Base-by-base conservation (phyloP, 2,797 vertebrate species). In the Manis javanica region DNA sequence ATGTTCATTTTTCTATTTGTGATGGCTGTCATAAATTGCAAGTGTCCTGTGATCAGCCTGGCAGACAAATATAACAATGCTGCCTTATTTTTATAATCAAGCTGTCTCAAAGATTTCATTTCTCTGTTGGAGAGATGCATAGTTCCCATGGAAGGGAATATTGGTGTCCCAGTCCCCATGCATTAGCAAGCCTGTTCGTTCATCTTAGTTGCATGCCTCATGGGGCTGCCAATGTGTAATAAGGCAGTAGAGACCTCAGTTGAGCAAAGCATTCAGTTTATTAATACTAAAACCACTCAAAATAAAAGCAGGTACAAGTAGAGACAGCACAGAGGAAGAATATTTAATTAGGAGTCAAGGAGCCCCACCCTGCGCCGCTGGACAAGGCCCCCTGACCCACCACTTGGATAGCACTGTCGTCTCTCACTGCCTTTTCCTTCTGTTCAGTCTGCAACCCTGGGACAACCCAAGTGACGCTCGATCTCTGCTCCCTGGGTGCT, bases 51-150 rank as follows among this genome's bases (percentile, higher is more conserved):
- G 87, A 95, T 96, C 96, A 96, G 75, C 57, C 84, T 94, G 71
- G 94, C 81, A 97, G 91, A 96, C 89, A 94, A 81, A 96, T 94
- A 82, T 72, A 96, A 94, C 95, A 92, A 94, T 96, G 87, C 90
- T 95, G 88, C 75, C 90, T 96, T 97, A 96, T 94, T 95, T 96
- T 96, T 94, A 75, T 96, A 96, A 96, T 97, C 92, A 94, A 83
- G 23, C 91, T 96, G 95, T 91, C 92, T 95, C 79, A 29, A 64
- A 89, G 86, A 95, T 96, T 97, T 94, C 93, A 95, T 91, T 97
- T 95, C 94, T 94, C 93, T 87, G 34, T 71, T 87, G 64, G 82
- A 79, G 95, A 86, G 81, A 95, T 75, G 88, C 90, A 83, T 85
- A 13, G 64, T 94, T 95, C 85, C 71, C 0, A 0, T 81, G 92